Percentiles rank a stretch among this genome's conserved stretches.
Evolutionary conservation across 2,888 invertebrate species (phyloP).

Genomic region (Xylocampa areola): DNA sequence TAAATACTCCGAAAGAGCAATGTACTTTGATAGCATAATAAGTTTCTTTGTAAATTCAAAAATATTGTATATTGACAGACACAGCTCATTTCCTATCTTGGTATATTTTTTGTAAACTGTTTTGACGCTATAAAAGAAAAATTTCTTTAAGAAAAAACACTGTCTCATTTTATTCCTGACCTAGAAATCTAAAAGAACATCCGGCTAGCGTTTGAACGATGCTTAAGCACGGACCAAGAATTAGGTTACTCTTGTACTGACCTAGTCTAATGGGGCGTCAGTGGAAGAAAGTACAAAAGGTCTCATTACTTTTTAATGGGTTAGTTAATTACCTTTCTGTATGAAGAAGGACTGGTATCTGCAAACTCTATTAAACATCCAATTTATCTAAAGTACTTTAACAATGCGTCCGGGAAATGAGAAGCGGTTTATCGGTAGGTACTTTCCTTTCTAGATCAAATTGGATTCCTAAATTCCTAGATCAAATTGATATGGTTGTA

Average conservation of each 20-base stretch:
- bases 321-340: constrained; percentile 1
- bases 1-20: too few species aligned
- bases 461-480: too few species aligned
- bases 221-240: background rate
- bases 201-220: background rate
- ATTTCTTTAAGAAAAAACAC: constrained; percentile 5
- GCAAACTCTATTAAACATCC: constrained; percentile 8
- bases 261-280: background rate
- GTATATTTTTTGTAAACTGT: constrained; percentile 12
- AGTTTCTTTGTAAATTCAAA: too few species aligned
- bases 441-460: too few species aligned
- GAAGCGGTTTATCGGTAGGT: too few species aligned
- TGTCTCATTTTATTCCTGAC: background rate
- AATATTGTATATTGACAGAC: too few species aligned
- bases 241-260: background rate
- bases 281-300: background rate
- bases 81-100: background rate
- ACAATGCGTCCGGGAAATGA: constrained; percentile 2
- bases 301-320: background rate
- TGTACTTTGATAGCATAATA: too few species aligned
- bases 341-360: constrained; percentile 6
- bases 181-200: background rate
- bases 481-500: too few species aligned
- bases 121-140: constrained; percentile 7
- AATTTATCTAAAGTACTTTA: constrained; percentile 19